These are phyloP conservation scores for Tokudaia tokunoshimensis DNA, from an alignment of 2,797 vertebrate species.

Conservation along the genomic window DNA sequence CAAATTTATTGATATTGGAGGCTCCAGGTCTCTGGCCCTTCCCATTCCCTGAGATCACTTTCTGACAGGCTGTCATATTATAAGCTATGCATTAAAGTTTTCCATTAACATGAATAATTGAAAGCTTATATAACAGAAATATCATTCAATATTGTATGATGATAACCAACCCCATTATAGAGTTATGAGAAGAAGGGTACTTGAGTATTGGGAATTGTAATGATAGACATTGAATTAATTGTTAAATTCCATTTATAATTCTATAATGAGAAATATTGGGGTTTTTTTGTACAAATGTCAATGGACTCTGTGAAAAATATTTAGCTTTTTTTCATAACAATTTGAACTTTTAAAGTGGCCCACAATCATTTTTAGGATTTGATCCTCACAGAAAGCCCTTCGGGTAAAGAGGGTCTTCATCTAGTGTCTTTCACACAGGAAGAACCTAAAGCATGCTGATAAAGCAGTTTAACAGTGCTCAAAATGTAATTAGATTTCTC, in stretches of 20 bases:
- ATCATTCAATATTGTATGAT: constrained; percentile 68
- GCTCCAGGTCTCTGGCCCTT: neutral
- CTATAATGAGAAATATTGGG: constrained; percentile 31
- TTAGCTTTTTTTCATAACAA: constrained; percentile 38
- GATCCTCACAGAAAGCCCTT: constrained; percentile 38
- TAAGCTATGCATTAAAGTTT: constrained; percentile 61
- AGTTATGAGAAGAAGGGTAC: neutral
- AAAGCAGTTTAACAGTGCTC: constrained; percentile 51
- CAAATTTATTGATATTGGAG: neutral
- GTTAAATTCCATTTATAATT: constrained; percentile 27
- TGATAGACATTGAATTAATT: constrained; percentile 28
- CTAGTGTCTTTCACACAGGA: constrained; percentile 44
- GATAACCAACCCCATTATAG: constrained; percentile 42
- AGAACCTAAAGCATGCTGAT: neutral
- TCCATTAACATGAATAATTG: constrained; percentile 75
- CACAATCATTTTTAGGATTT: constrained; percentile 49
- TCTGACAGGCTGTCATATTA: constrained; percentile 54
- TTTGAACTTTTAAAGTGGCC: constrained; percentile 43
- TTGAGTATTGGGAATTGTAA: constrained; percentile 1
- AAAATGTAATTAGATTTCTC: constrained; percentile 70
- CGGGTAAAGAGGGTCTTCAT: neutral
- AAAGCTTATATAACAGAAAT: constrained; percentile 60
- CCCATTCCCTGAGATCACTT: constrained; percentile 13
- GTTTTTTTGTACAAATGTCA: constrained; percentile 28
- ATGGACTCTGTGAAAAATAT: constrained; percentile 52